Evolutionary conservation across 2,888 invertebrate genomes (phyloP).

Genomic region (Belgica antarctica): DNA sequence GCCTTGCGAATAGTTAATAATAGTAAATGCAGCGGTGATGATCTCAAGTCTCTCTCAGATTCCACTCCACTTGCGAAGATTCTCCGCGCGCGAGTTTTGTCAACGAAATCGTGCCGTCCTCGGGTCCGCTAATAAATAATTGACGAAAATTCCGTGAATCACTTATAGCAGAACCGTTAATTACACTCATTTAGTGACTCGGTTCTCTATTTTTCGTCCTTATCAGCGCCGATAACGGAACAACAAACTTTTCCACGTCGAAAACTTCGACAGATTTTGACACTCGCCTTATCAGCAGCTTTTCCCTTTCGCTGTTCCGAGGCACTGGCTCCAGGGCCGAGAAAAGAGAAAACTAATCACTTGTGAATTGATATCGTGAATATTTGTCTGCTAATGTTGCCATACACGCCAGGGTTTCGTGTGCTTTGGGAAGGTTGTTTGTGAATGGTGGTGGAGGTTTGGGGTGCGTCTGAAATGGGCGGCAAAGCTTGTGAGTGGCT

Average conservation of each 20-base stretch:
- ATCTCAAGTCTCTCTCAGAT: slow-evolving; percentile 2
- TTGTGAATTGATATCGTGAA: slow-evolving; percentile 6
- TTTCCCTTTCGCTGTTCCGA: neutral
- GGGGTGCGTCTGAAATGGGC: no score
- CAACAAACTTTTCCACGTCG: neutral
- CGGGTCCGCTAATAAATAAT: neutral
- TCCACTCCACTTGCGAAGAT: neutral
- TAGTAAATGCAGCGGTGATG: neutral
- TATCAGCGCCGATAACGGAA: slow-evolving; percentile 19
- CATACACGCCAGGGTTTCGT: no score
- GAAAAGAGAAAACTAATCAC: neutral
- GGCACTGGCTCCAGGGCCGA: neutral
- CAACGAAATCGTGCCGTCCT: neutral
- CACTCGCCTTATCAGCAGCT: slow-evolving; percentile 16
- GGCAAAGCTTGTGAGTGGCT: no score
- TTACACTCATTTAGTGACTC: neutral
- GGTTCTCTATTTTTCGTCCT: neutral
- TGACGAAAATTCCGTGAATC: neutral
- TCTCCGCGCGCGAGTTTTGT: neutral
- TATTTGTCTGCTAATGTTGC: neutral
- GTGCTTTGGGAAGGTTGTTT: no score
- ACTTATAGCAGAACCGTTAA: slow-evolving; percentile 4
- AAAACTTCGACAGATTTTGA: slow-evolving; percentile 2
- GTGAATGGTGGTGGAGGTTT: neutral
- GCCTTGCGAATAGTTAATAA: slow-evolving; percentile 13